Evolutionary conservation across 1,140 invertebrate genomes (phyloP).

Genomic region (Tetramorium alpestre): DNA sequence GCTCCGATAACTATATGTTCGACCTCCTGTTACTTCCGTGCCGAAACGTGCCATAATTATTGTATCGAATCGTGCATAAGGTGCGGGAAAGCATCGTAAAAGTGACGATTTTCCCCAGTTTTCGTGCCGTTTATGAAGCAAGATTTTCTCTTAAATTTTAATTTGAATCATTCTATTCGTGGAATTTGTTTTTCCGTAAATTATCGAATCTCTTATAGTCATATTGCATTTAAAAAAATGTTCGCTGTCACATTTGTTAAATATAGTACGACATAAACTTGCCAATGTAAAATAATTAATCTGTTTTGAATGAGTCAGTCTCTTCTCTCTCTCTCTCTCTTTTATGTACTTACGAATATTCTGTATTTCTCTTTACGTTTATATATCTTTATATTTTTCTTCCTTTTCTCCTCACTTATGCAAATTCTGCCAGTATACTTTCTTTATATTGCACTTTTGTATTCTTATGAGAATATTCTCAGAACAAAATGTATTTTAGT

Average conservation of each 20-base stretch:
- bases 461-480: background rate
- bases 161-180: background rate
- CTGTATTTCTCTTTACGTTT: background rate
- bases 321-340: background rate
- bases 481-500: background rate
- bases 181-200: background rate
- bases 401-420: background rate
- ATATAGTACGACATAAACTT: background rate
- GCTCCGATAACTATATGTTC: conserved; percentile 21
- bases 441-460: background rate
- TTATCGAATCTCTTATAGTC: background rate
- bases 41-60: conserved; percentile 22
- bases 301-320: background rate
- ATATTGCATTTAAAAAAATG: background rate
- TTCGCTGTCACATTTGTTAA: background rate
- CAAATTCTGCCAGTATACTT: background rate
- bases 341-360: background rate
- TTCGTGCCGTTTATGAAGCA: background rate
- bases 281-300: background rate
- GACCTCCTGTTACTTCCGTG: background rate
- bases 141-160: background rate
- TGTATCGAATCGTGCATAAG: background rate
- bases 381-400: background rate
- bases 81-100: background rate
- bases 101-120: background rate